Evolutionary conservation across 2,888 invertebrate genomes (phyloP).

Genomic region (Lagria hirta): DNA sequence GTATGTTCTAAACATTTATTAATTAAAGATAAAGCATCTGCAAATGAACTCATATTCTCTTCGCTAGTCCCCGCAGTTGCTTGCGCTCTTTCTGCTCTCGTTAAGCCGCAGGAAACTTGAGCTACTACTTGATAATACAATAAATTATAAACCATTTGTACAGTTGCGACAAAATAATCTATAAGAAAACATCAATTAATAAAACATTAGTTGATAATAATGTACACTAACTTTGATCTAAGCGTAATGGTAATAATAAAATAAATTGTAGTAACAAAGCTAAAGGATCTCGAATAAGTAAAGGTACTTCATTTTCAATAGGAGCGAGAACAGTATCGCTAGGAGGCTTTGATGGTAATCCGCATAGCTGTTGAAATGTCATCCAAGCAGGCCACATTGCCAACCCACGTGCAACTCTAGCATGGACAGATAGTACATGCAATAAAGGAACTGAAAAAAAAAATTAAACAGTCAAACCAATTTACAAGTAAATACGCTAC

Average conservation of each 20-base stretch:
- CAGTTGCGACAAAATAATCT: conserved; percentile 88
- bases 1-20: conserved; percentile 58
- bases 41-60: conserved; percentile 47
- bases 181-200: conserved; percentile 30
- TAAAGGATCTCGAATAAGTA: conserved; percentile 82
- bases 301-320: conserved; percentile 69
- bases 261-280: conserved; percentile 86
- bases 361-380: conserved; percentile 57
- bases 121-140: conserved; percentile 86
- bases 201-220: neutral
- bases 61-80: conserved; percentile 35
- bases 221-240: conserved; percentile 80
- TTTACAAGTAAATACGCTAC: too few relatives aligned
- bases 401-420: conserved; percentile 68
- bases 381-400: conserved; percentile 62
- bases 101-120: conserved; percentile 71
- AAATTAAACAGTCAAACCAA: neutral
- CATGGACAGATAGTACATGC: conserved; percentile 85
- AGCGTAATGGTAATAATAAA: conserved; percentile 78
- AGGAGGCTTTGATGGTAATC: conserved; percentile 48
- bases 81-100: conserved; percentile 64
- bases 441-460: conserved; percentile 76
- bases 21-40: conserved; percentile 52
- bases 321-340: conserved; percentile 50
- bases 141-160: conserved; percentile 85